Evolutionary conservation across 2,113 vertebrate species (phyloP), one percentile per base, ranked within the genome.

Genomic region (Sinocyclocheilus grahami): DNA sequence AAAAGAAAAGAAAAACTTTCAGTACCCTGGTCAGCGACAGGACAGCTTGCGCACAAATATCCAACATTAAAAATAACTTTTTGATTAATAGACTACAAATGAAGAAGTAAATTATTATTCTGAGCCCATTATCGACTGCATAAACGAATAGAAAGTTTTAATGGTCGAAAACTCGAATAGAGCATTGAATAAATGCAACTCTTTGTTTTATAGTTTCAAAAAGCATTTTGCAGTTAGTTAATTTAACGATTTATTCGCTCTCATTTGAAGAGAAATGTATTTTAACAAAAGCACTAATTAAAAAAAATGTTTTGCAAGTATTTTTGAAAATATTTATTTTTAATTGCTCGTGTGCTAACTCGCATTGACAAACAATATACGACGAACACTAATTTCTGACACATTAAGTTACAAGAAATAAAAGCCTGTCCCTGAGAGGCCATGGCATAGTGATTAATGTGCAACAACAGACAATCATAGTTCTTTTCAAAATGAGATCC

Each of bases 21-120:
- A 93, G 92, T 13, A 92, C 89, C 89, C 7, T 27, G 90, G 91
- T 90, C 92, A 92, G 92, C 88, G 51, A 24, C 42, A 11, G 10
- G 63, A 16, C 16, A 33, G 27, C 22, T 33, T 0, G 16, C 46
- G 76, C 4, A 33, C 72, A 48, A 27, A 51, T 7, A 6, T 27
- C 22, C 33, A 60, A n/a, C 22, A 58, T 39, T n/a, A 6, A 74
- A 12, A 46, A 22, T n/a, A 46, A 4, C 9, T 2, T 46, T 7
- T 42, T 5, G 4, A n/a, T 75, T 51, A 76, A 24, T 27, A 51
- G 5, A 24, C 42, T 10, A 63, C 55, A 80, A 42, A 42, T 1
- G 3, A 24, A 27, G 11, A 24, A 14, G n/a, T 62, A 14, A 24
- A 27, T 8, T 22, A 12, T n/a, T 74, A n/a, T 75, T 48, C 39